Conservation (phyloP, 2,797 vertebrate species). For the Mallotus villosus region DNA sequence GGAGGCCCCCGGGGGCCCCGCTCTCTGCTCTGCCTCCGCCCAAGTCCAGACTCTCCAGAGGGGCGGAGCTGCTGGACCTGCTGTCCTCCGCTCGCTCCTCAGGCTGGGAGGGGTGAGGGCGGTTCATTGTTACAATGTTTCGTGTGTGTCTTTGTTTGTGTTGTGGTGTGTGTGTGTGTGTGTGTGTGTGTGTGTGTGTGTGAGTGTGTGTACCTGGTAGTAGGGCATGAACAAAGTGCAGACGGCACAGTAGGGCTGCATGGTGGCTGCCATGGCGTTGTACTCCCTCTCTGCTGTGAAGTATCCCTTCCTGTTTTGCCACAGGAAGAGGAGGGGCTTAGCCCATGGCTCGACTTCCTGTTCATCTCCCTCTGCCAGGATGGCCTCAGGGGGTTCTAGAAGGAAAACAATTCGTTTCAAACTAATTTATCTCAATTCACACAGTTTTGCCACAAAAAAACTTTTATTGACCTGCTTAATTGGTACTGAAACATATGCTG, state of each 20-base stretch:
- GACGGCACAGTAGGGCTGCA: slow-evolving; percentile 87
- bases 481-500: background rate
- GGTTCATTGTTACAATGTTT: background rate
- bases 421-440: background rate
- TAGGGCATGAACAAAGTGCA: slow-evolving; percentile 94
- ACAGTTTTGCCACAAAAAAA: background rate
- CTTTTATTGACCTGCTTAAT: background rate
- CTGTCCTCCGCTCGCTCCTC: slow-evolving; percentile 72
- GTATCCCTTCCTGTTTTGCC: slow-evolving; percentile 83
- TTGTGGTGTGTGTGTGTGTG: background rate
- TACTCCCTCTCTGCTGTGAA: slow-evolving; percentile 89
- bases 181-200: slow-evolving; percentile 35
- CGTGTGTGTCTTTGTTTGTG: slow-evolving; percentile 7
- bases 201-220: slow-evolving; percentile 80
- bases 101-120: slow-evolving; percentile 65
- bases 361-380: slow-evolving; percentile 73
- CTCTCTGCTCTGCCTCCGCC: slow-evolving; percentile 6
- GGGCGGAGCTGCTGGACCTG: slow-evolving; percentile 22
- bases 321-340: slow-evolving; percentile 87
- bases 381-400: slow-evolving; percentile 81
- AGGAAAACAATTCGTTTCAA: slow-evolving; percentile 11
- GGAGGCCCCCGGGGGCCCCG: slow-evolving; percentile 10
- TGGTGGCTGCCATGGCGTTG: slow-evolving; percentile 80
- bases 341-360: slow-evolving; percentile 90
- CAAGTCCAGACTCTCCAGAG: background rate